These are phyloP conservation scores for Disparrhopalites patrizii DNA, from an alignment of 2,888 invertebrate species.

Conservation along the genomic window DNA sequence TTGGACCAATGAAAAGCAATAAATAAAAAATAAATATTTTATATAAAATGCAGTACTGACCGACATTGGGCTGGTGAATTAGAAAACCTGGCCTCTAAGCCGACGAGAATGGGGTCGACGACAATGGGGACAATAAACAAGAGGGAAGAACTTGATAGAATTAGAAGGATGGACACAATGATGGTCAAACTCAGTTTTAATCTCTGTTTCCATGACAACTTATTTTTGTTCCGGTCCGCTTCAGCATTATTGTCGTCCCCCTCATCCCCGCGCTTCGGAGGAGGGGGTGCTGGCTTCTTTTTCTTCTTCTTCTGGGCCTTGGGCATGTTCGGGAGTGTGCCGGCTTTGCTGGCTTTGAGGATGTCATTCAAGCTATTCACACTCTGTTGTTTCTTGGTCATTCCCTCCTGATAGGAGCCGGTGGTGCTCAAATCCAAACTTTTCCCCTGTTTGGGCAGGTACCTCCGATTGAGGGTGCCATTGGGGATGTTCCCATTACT, in stretches of 20 bases:
- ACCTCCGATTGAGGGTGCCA: not conserved
- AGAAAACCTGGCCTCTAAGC: conserved; percentile 43
- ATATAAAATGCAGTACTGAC: conserved; percentile 28
- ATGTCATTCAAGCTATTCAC: conserved; percentile 19
- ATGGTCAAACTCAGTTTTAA: conserved; percentile 68
- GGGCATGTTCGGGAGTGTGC: conserved; percentile 9
- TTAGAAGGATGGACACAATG: conserved; percentile 65
- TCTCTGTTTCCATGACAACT: conserved; percentile 63
- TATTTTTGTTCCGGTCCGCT: conserved; percentile 31
- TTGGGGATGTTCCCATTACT: conserved; percentile 8
- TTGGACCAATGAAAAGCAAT: not conserved
- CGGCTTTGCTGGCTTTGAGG: conserved; percentile 14
- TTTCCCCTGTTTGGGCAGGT: conserved; percentile 16
- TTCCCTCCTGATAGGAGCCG: not conserved
- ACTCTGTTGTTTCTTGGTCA: not conserved
- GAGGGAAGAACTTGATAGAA: conserved; percentile 67
- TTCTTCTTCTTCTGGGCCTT: conserved; percentile 9
- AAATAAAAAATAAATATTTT: not conserved
- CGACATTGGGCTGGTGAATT: conserved; percentile 40
- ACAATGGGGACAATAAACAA: conserved; percentile 70
- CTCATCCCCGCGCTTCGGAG: not conserved
- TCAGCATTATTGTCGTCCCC: not conserved
- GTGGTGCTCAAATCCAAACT: conserved; percentile 18
- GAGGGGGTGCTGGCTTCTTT: conserved; percentile 6
- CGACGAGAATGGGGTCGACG: conserved; percentile 58